Percentiles rank a stretch among this genome's conserved stretches.
phyloP scores from a whole-genome alignment of 2,888 invertebrate genomes.

The Euplexia lucipara region DNA sequence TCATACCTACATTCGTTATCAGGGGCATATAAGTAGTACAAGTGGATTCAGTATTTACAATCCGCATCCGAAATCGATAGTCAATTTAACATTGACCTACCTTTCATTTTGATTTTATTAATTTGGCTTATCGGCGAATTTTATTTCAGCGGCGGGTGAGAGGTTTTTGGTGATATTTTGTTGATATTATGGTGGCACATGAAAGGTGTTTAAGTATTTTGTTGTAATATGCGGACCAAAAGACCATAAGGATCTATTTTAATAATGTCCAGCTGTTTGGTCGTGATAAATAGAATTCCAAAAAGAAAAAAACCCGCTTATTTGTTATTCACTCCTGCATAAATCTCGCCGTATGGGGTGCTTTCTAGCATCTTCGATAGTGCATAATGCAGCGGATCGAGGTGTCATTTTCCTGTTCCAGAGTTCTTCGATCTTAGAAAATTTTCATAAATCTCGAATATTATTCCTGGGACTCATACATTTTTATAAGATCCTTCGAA shows the following conservation, averaged over 20 bases:
- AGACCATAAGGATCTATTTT: background rate
- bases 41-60: constrained; percentile 75
- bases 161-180: constrained; percentile 21
- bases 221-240: background rate
- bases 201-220: background rate
- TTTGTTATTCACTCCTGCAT: constrained; percentile 43
- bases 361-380: constrained; percentile 51
- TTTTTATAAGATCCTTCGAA: constrained; percentile 74
- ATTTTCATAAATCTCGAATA: constrained; percentile 67
- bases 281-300: background rate
- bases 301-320: constrained; percentile 17
- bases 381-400: constrained; percentile 51
- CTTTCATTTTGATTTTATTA: constrained; percentile 69
- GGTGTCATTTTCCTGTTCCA: constrained; percentile 52
- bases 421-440: constrained; percentile 62
- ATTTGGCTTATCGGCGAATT: constrained; percentile 64
- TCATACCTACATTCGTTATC: constrained; percentile 63
- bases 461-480: constrained; percentile 70
- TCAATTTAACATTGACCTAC: constrained; percentile 80
- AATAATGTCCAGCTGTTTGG: background rate
- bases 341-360: constrained; percentile 32
- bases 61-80: constrained; percentile 77
- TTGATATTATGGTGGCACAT: no score
- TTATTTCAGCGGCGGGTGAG: constrained; percentile 45
- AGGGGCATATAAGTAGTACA: constrained; percentile 71